Percentiles rank a stretch among this genome's conserved stretches.
Conservation (phyloP, 2,888 invertebrate species). For the Erannis defoliaria region DNA sequence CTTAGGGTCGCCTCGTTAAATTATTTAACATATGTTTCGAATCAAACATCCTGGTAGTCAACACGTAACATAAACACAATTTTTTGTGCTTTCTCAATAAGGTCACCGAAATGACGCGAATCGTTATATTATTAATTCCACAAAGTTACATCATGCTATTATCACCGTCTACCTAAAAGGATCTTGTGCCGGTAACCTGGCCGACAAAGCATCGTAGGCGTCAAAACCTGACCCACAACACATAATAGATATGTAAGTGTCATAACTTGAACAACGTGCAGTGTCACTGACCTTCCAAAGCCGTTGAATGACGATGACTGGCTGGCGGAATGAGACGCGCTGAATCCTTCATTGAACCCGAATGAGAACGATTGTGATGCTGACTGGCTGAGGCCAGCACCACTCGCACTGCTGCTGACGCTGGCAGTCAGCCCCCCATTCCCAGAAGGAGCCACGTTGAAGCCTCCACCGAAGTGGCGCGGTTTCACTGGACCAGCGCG, state of each 20-base stretch:
- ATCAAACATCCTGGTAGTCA: slow-evolving; percentile 11
- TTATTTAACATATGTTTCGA: too few species aligned
- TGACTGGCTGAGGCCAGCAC: slow-evolving; percentile 75
- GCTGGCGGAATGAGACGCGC: slow-evolving; percentile 82
- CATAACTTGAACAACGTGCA: slow-evolving; percentile 33
- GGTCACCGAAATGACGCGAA: slow-evolving; percentile 19
- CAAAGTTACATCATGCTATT: slow-evolving; percentile 27
- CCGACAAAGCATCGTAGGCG: slow-evolving; percentile 20
- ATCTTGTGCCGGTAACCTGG: slow-evolving; percentile 36
- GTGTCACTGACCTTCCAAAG: slow-evolving; percentile 76
- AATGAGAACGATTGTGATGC: slow-evolving; percentile 82
- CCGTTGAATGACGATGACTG: slow-evolving; percentile 81
- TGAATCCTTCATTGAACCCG: slow-evolving; percentile 82
- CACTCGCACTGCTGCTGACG: slow-evolving; percentile 77
- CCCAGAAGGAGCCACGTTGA: slow-evolving; percentile 74
- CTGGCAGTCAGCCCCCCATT: slow-evolving; percentile 78
- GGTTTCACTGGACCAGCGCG: slow-evolving; percentile 62
- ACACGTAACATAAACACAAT: slow-evolving; percentile 11
- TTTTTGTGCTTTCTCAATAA: slow-evolving; percentile 22
- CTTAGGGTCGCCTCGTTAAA: too few species aligned
- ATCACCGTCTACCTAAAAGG: slow-evolving; percentile 29
- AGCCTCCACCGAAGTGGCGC: slow-evolving; percentile 73
- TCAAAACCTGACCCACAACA: slow-evolving; percentile 26
- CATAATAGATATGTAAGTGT: slow-evolving; percentile 7
- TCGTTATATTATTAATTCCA: slow-evolving; percentile 22